Evolutionary conservation across 2,888 invertebrate genomes (phyloP).

Genomic region (Andrena haemorrhoa): DNA sequence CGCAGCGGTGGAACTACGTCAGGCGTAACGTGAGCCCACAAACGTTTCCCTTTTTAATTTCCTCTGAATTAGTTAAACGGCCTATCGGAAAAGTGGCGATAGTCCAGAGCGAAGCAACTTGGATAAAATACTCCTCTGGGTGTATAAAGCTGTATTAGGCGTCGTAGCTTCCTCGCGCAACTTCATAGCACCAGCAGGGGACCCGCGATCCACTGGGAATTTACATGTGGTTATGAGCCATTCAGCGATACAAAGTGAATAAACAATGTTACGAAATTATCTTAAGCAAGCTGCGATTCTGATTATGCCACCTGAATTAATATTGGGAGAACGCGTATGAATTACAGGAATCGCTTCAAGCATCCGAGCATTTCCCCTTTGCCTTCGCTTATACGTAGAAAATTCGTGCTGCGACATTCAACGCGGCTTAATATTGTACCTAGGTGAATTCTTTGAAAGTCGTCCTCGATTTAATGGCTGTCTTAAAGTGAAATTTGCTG

Average conservation of each 20-base stretch:
- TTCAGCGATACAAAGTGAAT: slow-evolving; percentile 70
- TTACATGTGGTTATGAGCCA: slow-evolving; percentile 68
- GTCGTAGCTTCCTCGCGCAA: slow-evolving; percentile 53
- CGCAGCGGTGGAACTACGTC: neutral
- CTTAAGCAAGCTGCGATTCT: slow-evolving; percentile 45
- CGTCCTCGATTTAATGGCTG: too few relatives aligned
- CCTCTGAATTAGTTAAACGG: slow-evolving; percentile 76
- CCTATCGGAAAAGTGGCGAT: slow-evolving; percentile 76
- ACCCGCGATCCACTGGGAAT: slow-evolving; percentile 62
- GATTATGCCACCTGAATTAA: slow-evolving; percentile 39
- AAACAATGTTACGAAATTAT: slow-evolving; percentile 69
- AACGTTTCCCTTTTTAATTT: slow-evolving; percentile 63
- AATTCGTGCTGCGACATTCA: neutral
- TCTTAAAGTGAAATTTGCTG: too few relatives aligned
- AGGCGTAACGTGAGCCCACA: neutral
- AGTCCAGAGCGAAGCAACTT: slow-evolving; percentile 75
- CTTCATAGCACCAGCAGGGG: slow-evolving; percentile 51
- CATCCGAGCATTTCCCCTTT: neutral
- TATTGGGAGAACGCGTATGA: neutral
- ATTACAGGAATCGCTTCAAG: neutral
- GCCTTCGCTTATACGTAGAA: neutral
- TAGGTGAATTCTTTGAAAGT: too few relatives aligned
- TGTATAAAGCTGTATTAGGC: slow-evolving; percentile 74
- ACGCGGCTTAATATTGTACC: too few relatives aligned
- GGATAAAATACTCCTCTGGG: slow-evolving; percentile 75